phyloP scores from a whole-genome alignment of 2,797 vertebrate genomes.

The Acanthornis magna region DNA sequence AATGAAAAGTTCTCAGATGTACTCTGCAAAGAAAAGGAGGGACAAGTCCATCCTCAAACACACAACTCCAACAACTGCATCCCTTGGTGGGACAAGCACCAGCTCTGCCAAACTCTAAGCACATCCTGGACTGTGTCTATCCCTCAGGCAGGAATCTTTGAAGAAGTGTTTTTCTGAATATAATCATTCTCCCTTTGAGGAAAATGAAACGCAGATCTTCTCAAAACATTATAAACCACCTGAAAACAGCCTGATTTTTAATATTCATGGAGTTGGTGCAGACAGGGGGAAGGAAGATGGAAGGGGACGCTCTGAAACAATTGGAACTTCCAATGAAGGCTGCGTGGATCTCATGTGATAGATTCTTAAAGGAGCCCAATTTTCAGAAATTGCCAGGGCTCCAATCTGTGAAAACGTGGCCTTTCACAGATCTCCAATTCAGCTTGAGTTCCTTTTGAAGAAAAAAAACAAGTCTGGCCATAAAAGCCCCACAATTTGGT shows the following conservation, averaged over 20 bases:
- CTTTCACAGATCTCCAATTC: conserved; percentile 56
- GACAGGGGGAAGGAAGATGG: background rate
- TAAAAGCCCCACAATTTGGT: conserved; percentile 15
- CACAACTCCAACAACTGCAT: background rate
- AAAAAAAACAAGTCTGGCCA: background rate
- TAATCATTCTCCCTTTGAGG: background rate
- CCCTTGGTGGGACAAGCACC: background rate
- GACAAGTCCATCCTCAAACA: background rate
- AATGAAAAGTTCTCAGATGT: rapidly evolving
- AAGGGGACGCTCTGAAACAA: conserved; percentile 28
- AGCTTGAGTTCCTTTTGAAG: background rate
- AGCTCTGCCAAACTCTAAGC: background rate
- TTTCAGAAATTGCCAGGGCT: conserved; percentile 61
- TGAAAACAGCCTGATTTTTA: background rate
- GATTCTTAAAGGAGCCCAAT: conserved; percentile 47
- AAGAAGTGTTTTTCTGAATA: background rate
- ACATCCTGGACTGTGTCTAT: background rate
- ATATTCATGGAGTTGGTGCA: background rate
- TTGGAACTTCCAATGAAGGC: background rate
- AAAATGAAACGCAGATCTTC: background rate
- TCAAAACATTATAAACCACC: background rate
- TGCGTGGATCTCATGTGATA: background rate
- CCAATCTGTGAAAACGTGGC: conserved; percentile 46
- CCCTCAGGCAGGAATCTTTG: background rate
- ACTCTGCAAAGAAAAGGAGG: background rate